Conservation (phyloP, 2,888 invertebrate genomes). For the Drosophila stalkeri region DNA sequence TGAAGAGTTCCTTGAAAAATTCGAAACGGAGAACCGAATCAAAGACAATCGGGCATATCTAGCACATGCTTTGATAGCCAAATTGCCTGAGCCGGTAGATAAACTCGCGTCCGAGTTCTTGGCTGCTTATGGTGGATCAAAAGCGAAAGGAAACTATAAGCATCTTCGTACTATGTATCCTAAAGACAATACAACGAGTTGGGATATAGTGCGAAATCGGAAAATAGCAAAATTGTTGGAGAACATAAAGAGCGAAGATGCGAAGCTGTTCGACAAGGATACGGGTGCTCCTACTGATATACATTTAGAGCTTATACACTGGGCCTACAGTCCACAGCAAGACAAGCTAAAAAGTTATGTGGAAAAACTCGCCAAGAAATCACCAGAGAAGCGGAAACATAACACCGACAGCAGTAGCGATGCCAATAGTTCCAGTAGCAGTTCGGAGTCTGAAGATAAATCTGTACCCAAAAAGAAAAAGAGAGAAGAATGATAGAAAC, state of each 20-base stretch:
- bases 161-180: slow-evolving; percentile 88
- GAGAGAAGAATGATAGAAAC: slow-evolving; percentile 44
- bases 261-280: slow-evolving; percentile 87
- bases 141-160: slow-evolving; percentile 87
- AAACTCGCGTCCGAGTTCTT: slow-evolving; percentile 87
- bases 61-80: slow-evolving; percentile 87
- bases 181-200: slow-evolving; percentile 87
- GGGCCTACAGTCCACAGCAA: slow-evolving; percentile 91
- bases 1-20: slow-evolving; percentile 91
- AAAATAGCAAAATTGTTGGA: slow-evolving; percentile 87
- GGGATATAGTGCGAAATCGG: slow-evolving; percentile 91
- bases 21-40: slow-evolving; percentile 88
- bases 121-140: slow-evolving; percentile 89
- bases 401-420: slow-evolving; percentile 54
- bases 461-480: slow-evolving; percentile 67
- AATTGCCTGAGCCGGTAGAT: slow-evolving; percentile 87
- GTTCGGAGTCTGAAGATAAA: slow-evolving; percentile 50
- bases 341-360: slow-evolving; percentile 88
- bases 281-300: slow-evolving; percentile 89
- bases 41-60: slow-evolving; percentile 90
- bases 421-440: slow-evolving; percentile 38
- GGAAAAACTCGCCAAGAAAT: slow-evolving; percentile 79
- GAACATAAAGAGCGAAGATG: slow-evolving; percentile 87
- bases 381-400: slow-evolving; percentile 66
- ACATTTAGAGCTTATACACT: slow-evolving; percentile 89